Conservation (phyloP, 1,140 invertebrate genomes). For the Lysiphlebus fabarum region DNA sequence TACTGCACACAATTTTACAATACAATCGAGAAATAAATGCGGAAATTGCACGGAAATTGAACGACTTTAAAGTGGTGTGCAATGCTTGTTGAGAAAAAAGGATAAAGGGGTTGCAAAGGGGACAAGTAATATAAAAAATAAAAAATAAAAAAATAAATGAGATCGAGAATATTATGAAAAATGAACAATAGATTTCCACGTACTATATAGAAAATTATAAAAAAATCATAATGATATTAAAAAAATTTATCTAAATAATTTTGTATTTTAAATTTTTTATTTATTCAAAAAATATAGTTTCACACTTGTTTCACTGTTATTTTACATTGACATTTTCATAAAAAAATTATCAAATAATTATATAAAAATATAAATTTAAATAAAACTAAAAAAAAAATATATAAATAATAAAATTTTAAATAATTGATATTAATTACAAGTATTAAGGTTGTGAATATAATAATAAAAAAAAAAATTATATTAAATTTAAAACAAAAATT, state of each 20-base stretch:
- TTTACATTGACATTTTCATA: too few species aligned
- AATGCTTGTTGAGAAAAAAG: neutral
- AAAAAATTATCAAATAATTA: too few species aligned
- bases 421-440: slow-evolving; percentile 33
- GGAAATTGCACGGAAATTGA: slow-evolving; percentile 13
- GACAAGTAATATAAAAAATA: neutral
- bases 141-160: neutral
- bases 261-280: too few species aligned
- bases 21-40: slow-evolving; percentile 1
- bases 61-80: neutral
- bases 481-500: neutral
- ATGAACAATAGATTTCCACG: too few species aligned
- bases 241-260: too few species aligned
- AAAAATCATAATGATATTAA: too few species aligned
- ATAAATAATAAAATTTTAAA: neutral
- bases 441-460: slow-evolving; percentile 51
- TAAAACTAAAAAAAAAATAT: too few species aligned
- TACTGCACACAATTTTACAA: neutral
- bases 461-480: slow-evolving; percentile 21
- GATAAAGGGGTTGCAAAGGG: neutral
- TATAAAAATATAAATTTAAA: too few species aligned
- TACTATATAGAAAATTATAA: too few species aligned
- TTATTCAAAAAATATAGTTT: too few species aligned
- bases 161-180: neutral
- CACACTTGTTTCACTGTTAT: too few species aligned